Evolutionary conservation across 2,797 vertebrate species (phyloP).

Genomic region (Eulemur rubriventer): DNA sequence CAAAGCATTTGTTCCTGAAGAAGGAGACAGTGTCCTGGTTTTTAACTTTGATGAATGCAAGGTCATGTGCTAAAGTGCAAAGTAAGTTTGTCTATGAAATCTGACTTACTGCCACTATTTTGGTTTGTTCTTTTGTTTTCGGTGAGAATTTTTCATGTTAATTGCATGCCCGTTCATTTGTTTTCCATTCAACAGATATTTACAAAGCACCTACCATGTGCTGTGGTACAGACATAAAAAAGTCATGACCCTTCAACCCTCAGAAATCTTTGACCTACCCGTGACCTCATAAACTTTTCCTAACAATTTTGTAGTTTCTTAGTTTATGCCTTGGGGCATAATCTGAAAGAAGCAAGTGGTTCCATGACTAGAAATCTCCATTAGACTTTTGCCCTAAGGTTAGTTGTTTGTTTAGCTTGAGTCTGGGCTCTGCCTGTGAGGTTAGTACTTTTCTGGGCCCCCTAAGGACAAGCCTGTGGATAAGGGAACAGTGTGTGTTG

Average conservation of each 20-base stretch:
- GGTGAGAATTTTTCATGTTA: background rate
- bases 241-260: background rate
- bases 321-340: background rate
- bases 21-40: background rate
- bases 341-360: background rate
- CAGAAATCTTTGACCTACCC: background rate
- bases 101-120: background rate
- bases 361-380: background rate
- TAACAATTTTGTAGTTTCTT: background rate
- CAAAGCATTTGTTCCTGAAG: background rate
- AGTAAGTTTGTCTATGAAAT: background rate
- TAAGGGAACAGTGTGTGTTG: background rate
- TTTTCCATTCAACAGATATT: background rate
- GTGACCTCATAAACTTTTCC: background rate
- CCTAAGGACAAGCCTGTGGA: background rate
- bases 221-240: no score
- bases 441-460: background rate
- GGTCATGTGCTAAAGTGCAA: background rate
- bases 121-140: background rate
- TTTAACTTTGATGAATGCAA: background rate
- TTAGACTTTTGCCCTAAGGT: background rate
- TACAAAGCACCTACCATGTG: background rate
- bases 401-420: background rate
- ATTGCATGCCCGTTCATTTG: accelerated
- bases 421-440: background rate